Evolutionary conservation across 2,888 invertebrate genomes (phyloP).

Genomic region (Conus canariensis): DNA sequence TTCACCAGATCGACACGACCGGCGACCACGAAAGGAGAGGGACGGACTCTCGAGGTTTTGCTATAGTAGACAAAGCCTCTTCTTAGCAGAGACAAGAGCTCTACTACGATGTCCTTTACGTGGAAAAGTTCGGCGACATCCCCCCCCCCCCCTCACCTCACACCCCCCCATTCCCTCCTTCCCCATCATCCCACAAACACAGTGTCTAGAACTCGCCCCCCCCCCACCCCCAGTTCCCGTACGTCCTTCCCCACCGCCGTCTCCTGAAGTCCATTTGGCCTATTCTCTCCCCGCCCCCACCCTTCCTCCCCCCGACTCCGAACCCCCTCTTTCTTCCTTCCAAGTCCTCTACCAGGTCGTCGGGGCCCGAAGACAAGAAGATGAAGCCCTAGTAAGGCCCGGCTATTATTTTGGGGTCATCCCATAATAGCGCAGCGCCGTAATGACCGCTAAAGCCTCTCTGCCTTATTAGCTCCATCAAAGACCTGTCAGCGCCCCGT

Average conservation of each 20-base stretch:
- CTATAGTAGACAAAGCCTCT: too few relatives aligned
- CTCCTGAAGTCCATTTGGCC: neutral
- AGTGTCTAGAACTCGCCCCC: neutral
- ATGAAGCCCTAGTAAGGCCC: conserved; percentile 7
- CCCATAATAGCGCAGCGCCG: conserved; percentile 32
- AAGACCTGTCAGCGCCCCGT: conserved; percentile 27
- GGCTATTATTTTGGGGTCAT: conserved; percentile 41
- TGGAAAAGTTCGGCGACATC: too few relatives aligned
- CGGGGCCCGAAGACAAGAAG: conserved; percentile 32
- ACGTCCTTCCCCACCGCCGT: neutral
- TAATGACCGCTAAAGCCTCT: conserved; percentile 42
- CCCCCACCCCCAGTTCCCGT: neutral
- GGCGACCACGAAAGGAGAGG: too few relatives aligned
- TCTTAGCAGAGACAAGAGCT: too few relatives aligned
- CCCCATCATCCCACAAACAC: neutral
- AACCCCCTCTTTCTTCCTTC: too few relatives aligned
- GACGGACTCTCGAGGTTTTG: too few relatives aligned
- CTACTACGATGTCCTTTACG: too few relatives aligned
- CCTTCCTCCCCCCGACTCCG: neutral
- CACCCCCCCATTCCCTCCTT: neutral
- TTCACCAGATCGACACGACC: too few relatives aligned
- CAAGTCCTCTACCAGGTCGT: neutral
- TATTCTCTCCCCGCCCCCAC: neutral
- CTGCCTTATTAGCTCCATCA: conserved; percentile 43
- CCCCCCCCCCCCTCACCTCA: too few relatives aligned